These are phyloP conservation scores for Hylomyscus alleni DNA, from an alignment of 2,797 vertebrate genomes.

Conservation along the genomic window DNA sequence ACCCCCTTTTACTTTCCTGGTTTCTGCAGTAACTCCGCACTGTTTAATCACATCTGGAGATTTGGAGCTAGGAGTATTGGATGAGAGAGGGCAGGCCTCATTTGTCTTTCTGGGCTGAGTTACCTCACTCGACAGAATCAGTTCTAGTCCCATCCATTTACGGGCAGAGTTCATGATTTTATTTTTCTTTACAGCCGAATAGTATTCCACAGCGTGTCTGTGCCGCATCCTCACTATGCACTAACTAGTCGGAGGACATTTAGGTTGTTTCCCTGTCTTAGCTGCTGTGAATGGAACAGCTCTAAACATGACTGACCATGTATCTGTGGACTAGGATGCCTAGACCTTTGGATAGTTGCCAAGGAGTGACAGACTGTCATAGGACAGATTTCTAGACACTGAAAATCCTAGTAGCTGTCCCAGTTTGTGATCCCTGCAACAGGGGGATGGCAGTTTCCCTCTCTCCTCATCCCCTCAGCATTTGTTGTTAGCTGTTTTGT, in stretches of 20 bases:
- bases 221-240: no score
- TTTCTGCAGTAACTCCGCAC: background rate
- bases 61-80: background rate
- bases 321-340: background rate
- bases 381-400: background rate
- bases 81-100: background rate
- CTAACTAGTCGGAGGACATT: rapidly evolving
- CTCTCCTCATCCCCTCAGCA: no score
- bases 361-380: background rate
- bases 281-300: no score
- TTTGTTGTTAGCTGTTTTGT: background rate
- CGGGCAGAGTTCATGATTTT: background rate
- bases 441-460: background rate
- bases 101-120: background rate
- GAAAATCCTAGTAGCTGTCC: background rate
- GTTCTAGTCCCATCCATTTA: background rate
- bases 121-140: background rate
- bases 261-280: background rate
- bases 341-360: no score
- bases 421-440: no score
- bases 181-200: background rate
- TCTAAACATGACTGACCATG: background rate
- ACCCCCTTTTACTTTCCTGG: background rate
- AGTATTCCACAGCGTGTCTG: background rate
- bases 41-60: background rate